Conservation (phyloP, 1,140 invertebrate genomes). For the Gonatopus flavifemur region DNA sequence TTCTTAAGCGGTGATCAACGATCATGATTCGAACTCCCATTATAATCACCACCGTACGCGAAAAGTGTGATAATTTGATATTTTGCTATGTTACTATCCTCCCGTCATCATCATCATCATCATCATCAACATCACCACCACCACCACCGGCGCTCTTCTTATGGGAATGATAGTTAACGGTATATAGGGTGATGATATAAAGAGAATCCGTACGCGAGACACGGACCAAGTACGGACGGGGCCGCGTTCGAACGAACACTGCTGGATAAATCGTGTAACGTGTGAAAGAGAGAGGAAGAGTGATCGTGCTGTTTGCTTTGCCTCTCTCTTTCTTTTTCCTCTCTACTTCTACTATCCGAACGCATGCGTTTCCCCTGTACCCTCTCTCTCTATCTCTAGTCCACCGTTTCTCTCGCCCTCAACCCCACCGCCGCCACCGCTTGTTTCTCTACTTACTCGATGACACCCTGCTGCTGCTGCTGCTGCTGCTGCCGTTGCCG, state of each 20-base stretch:
- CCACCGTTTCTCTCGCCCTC: constrained; percentile 1
- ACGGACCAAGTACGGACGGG: constrained; percentile 31
- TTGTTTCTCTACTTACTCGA: neutral
- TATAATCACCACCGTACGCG: too few species aligned
- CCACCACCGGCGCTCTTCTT: neutral
- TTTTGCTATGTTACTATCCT: too few species aligned
- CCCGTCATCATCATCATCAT: neutral
- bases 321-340: neutral
- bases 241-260: constrained; percentile 54
- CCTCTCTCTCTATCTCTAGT: constrained; percentile 7
- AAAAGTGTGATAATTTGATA: too few species aligned
- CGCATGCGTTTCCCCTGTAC: constrained; percentile 8
- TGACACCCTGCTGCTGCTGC: neutral
- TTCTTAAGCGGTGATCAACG: neutral
- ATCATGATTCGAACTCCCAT: neutral
- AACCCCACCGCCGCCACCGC: neutral
- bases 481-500: neutral
- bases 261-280: constrained; percentile 33
- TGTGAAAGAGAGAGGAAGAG: constrained; percentile 19
- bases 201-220: constrained; percentile 5
- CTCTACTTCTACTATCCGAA: neutral
- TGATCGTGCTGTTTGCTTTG: constrained; percentile 3
- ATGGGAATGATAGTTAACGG: neutral
- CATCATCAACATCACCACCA: neutral
- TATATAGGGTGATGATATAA: neutral